A percentile compares a stretch with the other conserved stretches of the same genome.
Conservation (phyloP, 2,113 vertebrate genomes). For the Myrmophylax atrothorax region DNA sequence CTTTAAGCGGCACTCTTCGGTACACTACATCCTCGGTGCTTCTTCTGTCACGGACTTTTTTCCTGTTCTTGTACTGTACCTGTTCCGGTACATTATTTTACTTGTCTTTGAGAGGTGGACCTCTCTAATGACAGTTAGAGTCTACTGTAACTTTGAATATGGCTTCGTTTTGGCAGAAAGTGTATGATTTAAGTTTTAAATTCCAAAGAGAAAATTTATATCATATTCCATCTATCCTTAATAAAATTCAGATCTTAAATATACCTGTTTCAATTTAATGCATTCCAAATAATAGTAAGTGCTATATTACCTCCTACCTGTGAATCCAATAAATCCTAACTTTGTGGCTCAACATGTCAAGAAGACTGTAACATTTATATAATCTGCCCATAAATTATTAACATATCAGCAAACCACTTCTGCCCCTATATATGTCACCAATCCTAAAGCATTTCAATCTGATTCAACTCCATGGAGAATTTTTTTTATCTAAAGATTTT, state of each 20-base stretch:
- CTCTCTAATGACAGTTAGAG: background rate
- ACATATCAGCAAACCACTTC: background rate
- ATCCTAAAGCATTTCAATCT: background rate
- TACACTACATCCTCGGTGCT: background rate
- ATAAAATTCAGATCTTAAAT: background rate
- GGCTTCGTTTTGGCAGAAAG: background rate
- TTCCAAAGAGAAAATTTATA: background rate
- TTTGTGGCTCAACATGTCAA: background rate
- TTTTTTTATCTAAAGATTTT: background rate
- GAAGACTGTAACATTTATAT: background rate
- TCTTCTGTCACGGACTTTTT: background rate
- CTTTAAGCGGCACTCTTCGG: background rate
- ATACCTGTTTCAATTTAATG: background rate
- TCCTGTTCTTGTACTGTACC: background rate
- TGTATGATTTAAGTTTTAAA: background rate
- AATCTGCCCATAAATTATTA: background rate
- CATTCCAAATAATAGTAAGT: background rate
- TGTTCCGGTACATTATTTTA: background rate
- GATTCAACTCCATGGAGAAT: background rate
- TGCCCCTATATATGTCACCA: background rate
- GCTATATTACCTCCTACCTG: background rate
- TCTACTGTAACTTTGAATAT: background rate
- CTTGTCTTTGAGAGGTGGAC: background rate
- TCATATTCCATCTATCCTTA: background rate
- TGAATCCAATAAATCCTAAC: background rate